phyloP scores from a whole-genome alignment of 2,888 invertebrate genomes.

The Agrotis ipsilon region DNA sequence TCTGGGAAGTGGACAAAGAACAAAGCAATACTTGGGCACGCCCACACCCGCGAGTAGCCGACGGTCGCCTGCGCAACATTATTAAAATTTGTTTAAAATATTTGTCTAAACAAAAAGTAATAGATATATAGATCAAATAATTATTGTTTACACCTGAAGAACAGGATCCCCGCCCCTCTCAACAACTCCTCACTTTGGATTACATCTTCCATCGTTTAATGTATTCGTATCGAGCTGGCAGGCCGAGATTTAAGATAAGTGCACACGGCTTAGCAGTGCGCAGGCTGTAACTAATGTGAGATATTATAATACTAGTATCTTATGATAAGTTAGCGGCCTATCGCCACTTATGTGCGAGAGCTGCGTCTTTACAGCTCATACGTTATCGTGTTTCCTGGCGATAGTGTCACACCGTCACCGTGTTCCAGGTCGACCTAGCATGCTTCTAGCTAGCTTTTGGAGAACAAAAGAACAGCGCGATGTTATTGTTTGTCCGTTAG shows the following conservation, averaged over 20 bases:
- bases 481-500: slow-evolving; percentile 66
- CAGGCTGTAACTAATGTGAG: slow-evolving; percentile 19
- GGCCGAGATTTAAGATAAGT: slow-evolving; percentile 39
- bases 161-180: not conserved
- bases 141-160: slow-evolving; percentile 28
- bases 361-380: slow-evolving; percentile 31
- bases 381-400: slow-evolving; percentile 14
- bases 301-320: slow-evolving; percentile 33
- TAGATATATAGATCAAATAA: slow-evolving; percentile 15
- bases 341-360: slow-evolving; percentile 41
- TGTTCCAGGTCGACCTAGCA: not conserved
- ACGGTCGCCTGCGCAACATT: not conserved
- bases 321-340: slow-evolving; percentile 26
- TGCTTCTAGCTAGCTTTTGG: not conserved
- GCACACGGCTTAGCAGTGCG: slow-evolving; percentile 22
- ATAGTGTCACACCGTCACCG: slow-evolving; percentile 9
- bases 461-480: slow-evolving; percentile 57
- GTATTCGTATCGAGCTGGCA: slow-evolving; percentile 30
- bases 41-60: slow-evolving; percentile 21
- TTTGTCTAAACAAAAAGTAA: slow-evolving; percentile 27
- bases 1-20: slow-evolving; percentile 29
- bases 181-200: slow-evolving; percentile 13
- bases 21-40: slow-evolving; percentile 39
- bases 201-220: slow-evolving; percentile 20
- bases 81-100: slow-evolving; percentile 22